These are phyloP conservation scores for Dipodomys stephensi DNA, from an alignment of 2,113 vertebrate genomes.

Conservation along the genomic window DNA sequence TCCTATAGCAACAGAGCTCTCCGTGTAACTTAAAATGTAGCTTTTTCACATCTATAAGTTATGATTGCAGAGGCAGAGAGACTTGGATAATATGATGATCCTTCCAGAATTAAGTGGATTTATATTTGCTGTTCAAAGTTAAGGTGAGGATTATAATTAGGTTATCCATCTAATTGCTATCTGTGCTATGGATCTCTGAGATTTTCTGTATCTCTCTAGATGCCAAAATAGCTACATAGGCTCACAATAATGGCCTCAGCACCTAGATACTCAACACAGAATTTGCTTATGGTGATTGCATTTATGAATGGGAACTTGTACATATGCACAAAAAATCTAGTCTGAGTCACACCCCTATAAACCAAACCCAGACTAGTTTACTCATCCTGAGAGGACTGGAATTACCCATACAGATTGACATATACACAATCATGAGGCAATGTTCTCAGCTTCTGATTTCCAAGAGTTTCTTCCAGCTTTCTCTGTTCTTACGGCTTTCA, in stretches of 20 bases:
- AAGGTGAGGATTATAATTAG: not conserved
- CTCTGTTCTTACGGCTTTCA: not conserved
- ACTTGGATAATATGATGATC: not conserved
- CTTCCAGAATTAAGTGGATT: not conserved
- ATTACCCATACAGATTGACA: not conserved
- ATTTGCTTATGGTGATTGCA: not conserved
- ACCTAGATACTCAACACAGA: not conserved
- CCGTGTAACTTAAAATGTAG: not conserved
- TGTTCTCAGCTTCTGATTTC: not conserved
- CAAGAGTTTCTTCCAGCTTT: not conserved
- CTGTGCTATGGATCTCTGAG: not conserved
- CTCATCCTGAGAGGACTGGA: not conserved
- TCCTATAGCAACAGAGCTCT: not conserved
- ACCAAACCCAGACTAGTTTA: not conserved
- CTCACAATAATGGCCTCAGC: not conserved
- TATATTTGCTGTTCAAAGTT: conserved; percentile 13
- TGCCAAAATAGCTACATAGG: not conserved
- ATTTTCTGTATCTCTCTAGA: not conserved
- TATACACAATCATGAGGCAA: not conserved
- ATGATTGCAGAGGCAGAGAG: not conserved
- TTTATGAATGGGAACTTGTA: not conserved
- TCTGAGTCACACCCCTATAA: not conserved
- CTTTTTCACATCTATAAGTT: not conserved
- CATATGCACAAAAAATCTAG: not conserved
- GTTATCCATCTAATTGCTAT: not conserved